Conservation (phyloP, 2,797 vertebrate genomes). For the Balearica regulorum region DNA sequence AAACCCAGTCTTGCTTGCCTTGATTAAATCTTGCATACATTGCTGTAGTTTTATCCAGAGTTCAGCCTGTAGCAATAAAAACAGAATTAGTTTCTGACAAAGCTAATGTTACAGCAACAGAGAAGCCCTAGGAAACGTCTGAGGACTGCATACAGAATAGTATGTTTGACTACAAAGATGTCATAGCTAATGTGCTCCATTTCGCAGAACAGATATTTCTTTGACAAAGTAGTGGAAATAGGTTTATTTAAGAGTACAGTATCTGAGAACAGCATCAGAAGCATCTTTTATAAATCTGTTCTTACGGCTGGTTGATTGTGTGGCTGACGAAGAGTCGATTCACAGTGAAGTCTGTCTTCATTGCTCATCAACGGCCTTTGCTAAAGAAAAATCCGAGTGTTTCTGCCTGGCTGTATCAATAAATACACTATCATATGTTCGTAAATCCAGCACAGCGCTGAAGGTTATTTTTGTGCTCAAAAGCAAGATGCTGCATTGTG, state of each 20-base stretch:
- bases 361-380: background rate
- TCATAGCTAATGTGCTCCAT: background rate
- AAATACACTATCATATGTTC: background rate
- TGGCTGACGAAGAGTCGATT: background rate
- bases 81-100: background rate
- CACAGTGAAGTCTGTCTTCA: background rate
- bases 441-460: background rate
- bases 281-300: background rate
- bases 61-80: constrained; percentile 12
- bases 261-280: background rate
- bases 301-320: background rate
- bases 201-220: background rate
- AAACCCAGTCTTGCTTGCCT: background rate
- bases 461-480: background rate
- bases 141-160: background rate
- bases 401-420: background rate
- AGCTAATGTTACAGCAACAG: background rate
- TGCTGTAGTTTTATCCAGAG: background rate
- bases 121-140: background rate
- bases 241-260: background rate
- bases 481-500: background rate
- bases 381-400: background rate
- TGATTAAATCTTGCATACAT: background rate
- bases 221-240: background rate
- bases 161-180: background rate